Conservation (phyloP, 2,113 vertebrate species). For the Melanerpes formicivorus region DNA sequence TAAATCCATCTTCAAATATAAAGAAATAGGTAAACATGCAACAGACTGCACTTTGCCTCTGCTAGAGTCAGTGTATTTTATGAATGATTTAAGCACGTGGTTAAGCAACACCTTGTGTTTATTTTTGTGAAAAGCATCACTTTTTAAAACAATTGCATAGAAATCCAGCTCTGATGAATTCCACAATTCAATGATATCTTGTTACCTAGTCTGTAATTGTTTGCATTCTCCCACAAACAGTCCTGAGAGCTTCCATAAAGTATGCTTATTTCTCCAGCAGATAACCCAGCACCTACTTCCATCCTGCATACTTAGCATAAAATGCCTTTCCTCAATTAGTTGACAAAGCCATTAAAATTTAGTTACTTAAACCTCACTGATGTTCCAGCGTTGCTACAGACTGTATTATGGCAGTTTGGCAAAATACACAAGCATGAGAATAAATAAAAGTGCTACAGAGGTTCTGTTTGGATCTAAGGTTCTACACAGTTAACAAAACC, state of each 20-base stretch:
- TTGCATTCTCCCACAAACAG: neutral
- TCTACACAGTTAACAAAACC: neutral
- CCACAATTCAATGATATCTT: neutral
- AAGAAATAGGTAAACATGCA: neutral
- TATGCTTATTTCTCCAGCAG: neutral
- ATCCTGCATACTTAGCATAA: neutral
- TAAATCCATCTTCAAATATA: neutral
- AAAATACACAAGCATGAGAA: neutral
- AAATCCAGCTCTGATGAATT: neutral
- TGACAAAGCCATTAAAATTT: neutral
- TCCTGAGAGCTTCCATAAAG: neutral
- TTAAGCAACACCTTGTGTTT: neutral
- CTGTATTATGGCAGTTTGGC: neutral
- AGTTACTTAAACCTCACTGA: neutral
- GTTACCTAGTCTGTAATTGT: neutral
- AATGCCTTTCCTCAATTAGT: neutral
- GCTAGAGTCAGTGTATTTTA: neutral
- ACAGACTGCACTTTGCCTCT: neutral
- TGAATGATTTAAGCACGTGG: neutral
- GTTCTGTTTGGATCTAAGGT: neutral
- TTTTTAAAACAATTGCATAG: neutral
- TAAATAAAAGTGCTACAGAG: neutral
- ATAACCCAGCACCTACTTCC: neutral
- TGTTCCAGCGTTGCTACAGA: neutral
- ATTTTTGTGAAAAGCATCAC: neutral